Base-by-base conservation (phyloP, 2,888 invertebrate species). In the Anticlea derivata region DNA sequence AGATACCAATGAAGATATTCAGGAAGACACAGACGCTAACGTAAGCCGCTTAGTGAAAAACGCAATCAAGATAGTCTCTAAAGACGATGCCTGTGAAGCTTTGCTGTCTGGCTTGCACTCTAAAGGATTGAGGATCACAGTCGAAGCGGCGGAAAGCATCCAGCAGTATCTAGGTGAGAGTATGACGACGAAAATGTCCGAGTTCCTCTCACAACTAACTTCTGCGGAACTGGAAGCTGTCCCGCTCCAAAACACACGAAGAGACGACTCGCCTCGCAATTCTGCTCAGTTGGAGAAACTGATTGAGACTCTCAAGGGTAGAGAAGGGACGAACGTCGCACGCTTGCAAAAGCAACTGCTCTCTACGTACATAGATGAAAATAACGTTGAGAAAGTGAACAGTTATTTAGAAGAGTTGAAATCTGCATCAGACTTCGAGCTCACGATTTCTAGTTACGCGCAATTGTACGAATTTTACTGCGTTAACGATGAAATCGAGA, bases 391-490 rank as follows among this genome's bases (percentile, higher is more conserved):
- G 17, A 94, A 94, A 75, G 84, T 93, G 0, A 82, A 92, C 44
- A 77, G 80, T 38, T 81, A 92, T 7, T 66, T 94, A 0, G 81
- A 93, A 65, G 92, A 93, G 33, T 70, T 96, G 17, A 92, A 94
- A 64, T 61, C 76, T 0, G 83, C 92, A 0, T 7, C 22, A 1
- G 91, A 92, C 10, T 95, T 93, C 69, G 90, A 91, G 13, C 84
- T 94, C 7, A 88, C 92, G 0, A 61, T 80, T 0, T 92, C 93
- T 0, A 78, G 93, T 8, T 89, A 93, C 48, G 93, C 94, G 0
- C 93, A 94, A 65, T 66, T 97, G 0, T 87, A 94, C 49, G 95
- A 95, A 61, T 81, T 94, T 24, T 96, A 94, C 60, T 91, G 93
- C 7, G 80, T 86, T 10, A 84, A 92, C 52, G 92, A 93, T 45